Evolutionary conservation across 2,113 vertebrate species (phyloP), one percentile per base, ranked within the genome.

Genomic region (Ibidorhyncha struthersii): DNA sequence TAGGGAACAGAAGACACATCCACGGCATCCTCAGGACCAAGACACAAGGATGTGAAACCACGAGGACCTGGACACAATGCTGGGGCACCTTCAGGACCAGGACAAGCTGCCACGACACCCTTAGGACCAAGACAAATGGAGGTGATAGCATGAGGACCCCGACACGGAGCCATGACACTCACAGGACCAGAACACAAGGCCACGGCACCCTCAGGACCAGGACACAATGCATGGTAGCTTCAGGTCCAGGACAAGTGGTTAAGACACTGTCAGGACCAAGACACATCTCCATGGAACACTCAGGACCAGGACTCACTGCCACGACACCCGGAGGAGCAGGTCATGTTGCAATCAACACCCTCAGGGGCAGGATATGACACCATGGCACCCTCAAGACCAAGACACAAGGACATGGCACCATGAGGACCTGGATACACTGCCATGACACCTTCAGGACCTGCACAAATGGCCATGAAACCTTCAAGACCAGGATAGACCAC

Each of bases 161-260:
- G 20, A 62, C 29, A 20, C 2, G 4, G 7, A 8, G 41, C 7
- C 15, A 6, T 21, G 38, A 23, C 61, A 27, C 15, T 14, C 47
- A 15, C 26, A 15, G 53, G 77, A n/a, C 30, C 45, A 56, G 40
- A 12, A 90, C 29, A 65, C 41, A 17, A 21, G 26, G 21, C 62
- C 36, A 17, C 1, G 20, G 18, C 2, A 3, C 12, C 61, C 55
- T 63, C 29, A 40, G 34, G 36, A 18, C 14, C 53, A 19, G 1
- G 4, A 23, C 63, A 72, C 45, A 10, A 17, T 0, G 4, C 63
- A 14, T 0, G 0, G 19, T 55, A 26, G 10, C 34, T 32, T 65
- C 30, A 30, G 40, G 56, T 22, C 49, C 15, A 1, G 22, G 36
- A 30, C 14, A 55, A 19, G 12, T 8, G 3, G 34, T 8, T 25